These are phyloP conservation scores for Dromius quadrimaculatus DNA, from an alignment of 2,888 invertebrate genomes.

Conservation along the genomic window DNA sequence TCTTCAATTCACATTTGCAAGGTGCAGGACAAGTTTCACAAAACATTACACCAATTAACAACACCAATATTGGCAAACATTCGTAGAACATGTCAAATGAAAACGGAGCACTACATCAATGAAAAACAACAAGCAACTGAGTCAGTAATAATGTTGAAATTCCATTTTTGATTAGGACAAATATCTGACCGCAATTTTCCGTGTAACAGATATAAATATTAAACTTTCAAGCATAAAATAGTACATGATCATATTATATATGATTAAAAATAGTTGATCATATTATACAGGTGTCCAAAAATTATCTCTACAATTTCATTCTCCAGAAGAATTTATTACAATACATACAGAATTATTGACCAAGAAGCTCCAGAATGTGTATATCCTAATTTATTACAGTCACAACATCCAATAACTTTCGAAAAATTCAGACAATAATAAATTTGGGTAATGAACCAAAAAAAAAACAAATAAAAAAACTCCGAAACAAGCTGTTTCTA, in stretches of 20 bases:
- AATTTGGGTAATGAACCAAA: no score
- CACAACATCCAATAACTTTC: no score
- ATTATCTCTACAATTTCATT: neutral
- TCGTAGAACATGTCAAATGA: neutral
- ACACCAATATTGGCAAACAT: neutral
- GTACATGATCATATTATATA: neutral
- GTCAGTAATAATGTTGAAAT: neutral
- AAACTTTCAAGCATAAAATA: constrained; percentile 1
- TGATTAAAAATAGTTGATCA: neutral
- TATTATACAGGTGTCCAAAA: neutral
- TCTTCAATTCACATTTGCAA: neutral
- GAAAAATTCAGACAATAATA: no score
- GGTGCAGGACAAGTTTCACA: constrained; percentile 15
- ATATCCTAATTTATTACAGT: no score
- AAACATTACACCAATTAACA: neutral
- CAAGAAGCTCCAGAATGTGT: no score
- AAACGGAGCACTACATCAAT: neutral
- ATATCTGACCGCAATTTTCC: constrained; percentile 2
- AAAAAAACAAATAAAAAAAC: no score
- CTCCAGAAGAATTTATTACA: neutral
- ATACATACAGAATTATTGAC: neutral
- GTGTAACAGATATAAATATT: no score
- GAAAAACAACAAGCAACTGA: neutral
- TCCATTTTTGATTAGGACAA: neutral
- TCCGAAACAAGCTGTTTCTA: no score